Percentiles rank a stretch among this genome's conserved stretches.
Conservation (phyloP, 2,797 vertebrate genomes). For the Manis javanica region DNA sequence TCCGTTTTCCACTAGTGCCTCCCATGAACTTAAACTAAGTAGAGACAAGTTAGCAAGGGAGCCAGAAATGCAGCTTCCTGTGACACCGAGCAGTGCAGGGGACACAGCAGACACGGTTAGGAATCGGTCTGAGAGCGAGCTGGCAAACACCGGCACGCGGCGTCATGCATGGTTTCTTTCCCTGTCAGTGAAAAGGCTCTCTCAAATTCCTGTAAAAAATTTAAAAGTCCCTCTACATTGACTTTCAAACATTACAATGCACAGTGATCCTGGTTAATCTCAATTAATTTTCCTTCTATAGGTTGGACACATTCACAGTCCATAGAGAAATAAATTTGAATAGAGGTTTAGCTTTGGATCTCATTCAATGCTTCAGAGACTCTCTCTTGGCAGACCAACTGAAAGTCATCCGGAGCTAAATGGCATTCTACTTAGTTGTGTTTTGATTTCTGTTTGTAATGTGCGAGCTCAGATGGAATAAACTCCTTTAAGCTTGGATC, state of each 20-base stretch:
- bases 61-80: not conserved
- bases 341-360: not conserved
- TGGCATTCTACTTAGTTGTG: not conserved
- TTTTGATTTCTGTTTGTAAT: not conserved
- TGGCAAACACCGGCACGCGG: accelerated
- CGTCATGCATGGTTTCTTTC: not conserved
- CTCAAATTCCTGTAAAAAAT: not conserved
- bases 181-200: not conserved
- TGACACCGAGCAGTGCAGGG: not conserved
- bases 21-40: not conserved
- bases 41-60: not conserved
- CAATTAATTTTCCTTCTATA: not conserved
- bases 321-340: not conserved
- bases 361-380: not conserved
- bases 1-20: not conserved
- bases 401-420: not conserved
- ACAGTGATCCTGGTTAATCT: slow-evolving; percentile 5
- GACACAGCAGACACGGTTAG: accelerated
- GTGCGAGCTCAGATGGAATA: not conserved
- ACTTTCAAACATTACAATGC: not conserved
- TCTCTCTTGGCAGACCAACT: not conserved
- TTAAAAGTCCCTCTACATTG: not conserved
- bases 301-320: not conserved
- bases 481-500: not conserved
- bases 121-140: not conserved